These are phyloP conservation scores for Anniella stebbinsi DNA, from an alignment of 2,797 vertebrate genomes.

Conservation along the genomic window DNA sequence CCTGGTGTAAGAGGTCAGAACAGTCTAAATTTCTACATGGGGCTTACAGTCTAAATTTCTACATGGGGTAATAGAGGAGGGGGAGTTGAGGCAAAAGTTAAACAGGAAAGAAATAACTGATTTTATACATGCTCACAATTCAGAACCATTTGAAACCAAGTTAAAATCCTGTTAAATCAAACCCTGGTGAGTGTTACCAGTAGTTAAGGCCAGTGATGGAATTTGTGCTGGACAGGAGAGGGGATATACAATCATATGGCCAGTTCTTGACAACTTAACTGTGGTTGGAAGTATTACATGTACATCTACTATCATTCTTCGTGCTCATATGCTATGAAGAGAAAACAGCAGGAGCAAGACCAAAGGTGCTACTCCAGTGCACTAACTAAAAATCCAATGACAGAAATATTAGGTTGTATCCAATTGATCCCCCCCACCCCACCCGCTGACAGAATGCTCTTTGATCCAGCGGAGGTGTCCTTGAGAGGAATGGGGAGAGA, in stretches of 20 bases:
- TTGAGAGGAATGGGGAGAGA: neutral
- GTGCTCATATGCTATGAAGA: neutral
- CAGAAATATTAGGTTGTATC: neutral
- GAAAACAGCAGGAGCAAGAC: neutral
- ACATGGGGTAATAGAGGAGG: neutral
- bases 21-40: too few relatives aligned
- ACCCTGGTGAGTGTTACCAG: neutral
- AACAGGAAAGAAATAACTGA: neutral
- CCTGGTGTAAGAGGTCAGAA: neutral
- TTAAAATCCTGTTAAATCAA: neutral
- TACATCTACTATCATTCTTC: neutral
- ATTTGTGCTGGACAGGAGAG: neutral
- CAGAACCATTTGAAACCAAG: neutral
- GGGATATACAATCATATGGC: neutral
- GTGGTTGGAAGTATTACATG: neutral
- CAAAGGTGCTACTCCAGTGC: neutral
- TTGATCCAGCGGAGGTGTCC: neutral
- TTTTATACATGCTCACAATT: neutral
- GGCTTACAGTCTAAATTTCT: neutral
- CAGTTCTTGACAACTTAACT: neutral
- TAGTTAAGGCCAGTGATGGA: too few relatives aligned
- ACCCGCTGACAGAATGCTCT: neutral
- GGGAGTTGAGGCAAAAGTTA: neutral
- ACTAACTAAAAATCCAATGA: neutral
- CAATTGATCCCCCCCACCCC: neutral